A percentile compares a stretch with the other conserved stretches of the same genome.
Evolutionary conservation across 2,797 vertebrate species (phyloP).

Genomic region (Cynopterus sphinx): DNA sequence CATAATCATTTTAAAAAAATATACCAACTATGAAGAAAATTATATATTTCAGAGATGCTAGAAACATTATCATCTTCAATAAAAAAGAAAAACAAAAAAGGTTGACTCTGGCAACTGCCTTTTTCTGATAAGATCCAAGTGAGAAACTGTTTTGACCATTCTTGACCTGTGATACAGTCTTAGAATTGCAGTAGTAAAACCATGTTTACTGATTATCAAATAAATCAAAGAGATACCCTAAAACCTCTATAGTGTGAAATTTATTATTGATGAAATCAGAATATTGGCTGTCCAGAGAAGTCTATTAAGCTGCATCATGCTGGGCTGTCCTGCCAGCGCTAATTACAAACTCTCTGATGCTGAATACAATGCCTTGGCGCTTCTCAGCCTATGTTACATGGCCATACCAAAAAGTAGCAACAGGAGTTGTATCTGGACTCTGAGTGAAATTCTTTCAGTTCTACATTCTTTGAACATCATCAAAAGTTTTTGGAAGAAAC

Average conservation of each 20-base stretch:
- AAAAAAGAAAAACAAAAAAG: neutral
- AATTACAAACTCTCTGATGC: neutral
- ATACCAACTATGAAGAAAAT: constrained; percentile 1
- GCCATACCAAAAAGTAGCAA: neutral
- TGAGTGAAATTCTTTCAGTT: neutral
- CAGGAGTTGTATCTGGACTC: neutral
- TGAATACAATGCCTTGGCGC: neutral
- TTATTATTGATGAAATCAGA: neutral
- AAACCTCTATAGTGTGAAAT: neutral
- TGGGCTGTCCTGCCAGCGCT: neutral
- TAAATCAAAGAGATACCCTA: neutral
- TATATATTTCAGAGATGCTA: neutral
- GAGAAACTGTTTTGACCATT: neutral
- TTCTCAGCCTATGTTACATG: neutral
- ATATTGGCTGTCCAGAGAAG: neutral
- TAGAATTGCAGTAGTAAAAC: neutral
- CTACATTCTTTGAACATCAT: neutral
- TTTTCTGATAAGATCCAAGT: neutral
- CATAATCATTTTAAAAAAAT: neutral
- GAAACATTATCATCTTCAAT: neutral
- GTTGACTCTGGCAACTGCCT: neutral
- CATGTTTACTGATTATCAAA: neutral
- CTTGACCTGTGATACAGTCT: neutral
- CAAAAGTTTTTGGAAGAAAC: constrained; percentile 17
- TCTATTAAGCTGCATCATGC: neutral